Percentiles rank a stretch among this genome's conserved stretches.
These are phyloP conservation scores for Trididemnum miniatum DNA, from an alignment of 23 tunicate genomes.

Conservation along the genomic window DNA sequence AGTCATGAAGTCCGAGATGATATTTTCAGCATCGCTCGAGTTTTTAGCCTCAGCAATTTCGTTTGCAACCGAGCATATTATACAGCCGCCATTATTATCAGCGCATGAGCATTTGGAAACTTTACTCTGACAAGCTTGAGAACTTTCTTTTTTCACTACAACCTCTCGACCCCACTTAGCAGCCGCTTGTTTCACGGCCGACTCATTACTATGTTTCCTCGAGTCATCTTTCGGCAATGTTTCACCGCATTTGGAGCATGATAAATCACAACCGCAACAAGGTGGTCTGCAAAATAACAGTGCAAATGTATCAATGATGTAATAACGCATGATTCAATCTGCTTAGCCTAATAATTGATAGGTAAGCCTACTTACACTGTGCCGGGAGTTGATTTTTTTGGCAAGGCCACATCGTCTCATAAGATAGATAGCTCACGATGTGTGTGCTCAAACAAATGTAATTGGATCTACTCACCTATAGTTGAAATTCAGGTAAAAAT, in stretches of 20 bases:
- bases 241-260: no score
- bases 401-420: no score
- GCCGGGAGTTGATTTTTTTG: no score
- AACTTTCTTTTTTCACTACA: neutral
- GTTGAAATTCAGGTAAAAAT: constrained; percentile 63
- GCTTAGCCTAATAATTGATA: no score
- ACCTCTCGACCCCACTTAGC: neutral
- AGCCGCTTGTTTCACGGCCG: neutral
- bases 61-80: neutral
- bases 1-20: neutral
- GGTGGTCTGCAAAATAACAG: no score
- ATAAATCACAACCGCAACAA: no score
- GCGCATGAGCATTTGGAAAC: neutral
- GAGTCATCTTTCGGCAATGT: no score
- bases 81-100: neutral
- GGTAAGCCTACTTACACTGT: no score
- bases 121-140: neutral
- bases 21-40: neutral
- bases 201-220: neutral
- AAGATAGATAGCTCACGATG: no score
- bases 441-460: no score
- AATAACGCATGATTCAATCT: no score
- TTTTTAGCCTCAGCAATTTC: neutral
- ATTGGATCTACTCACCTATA: constrained; percentile 38
- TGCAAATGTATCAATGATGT: no score